Evolutionary conservation across 1,140 invertebrate genomes (phyloP).

Genomic region (Drosophila eugracilis): DNA sequence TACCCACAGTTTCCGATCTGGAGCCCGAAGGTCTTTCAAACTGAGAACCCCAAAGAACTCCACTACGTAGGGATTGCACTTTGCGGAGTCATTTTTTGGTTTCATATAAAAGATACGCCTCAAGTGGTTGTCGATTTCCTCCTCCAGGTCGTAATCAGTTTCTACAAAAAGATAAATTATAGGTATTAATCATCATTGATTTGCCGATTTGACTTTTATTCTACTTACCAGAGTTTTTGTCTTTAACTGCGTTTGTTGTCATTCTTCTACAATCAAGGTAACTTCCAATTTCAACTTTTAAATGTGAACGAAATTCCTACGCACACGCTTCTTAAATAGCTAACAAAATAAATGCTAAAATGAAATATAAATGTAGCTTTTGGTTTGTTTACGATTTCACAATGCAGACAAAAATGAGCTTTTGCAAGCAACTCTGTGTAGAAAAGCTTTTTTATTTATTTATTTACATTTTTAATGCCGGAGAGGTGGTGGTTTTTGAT

Average conservation of each 20-base stretch:
- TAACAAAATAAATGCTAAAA: constrained; percentile 13
- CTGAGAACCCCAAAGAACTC: constrained; percentile 64
- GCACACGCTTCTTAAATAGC: constrained; percentile 21
- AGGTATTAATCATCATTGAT: constrained; percentile 14
- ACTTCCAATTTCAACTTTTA: neutral
- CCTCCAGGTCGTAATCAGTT: constrained; percentile 37
- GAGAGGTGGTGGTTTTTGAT: constrained; percentile 18
- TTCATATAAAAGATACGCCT: constrained; percentile 45
- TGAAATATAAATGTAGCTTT: constrained; percentile 4
- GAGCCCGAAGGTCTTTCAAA: constrained; percentile 41
- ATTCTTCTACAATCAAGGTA: neutral
- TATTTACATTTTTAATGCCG: constrained; percentile 5
- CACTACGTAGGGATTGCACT: constrained; percentile 31
- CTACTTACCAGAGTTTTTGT: neutral
- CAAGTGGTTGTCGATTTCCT: constrained; percentile 46
- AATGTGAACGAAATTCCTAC: neutral
- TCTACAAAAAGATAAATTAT: neutral
- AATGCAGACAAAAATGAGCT: constrained; percentile 38
- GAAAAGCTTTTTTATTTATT: neutral
- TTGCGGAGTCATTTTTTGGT: neutral
- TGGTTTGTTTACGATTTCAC: constrained; percentile 32
- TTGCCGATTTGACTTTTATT: no score
- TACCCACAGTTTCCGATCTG: constrained; percentile 59
- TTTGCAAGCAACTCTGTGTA: constrained; percentile 7
- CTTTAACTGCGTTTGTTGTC: constrained; percentile 8